Evolutionary conservation across 2,113 vertebrate species (phyloP), one percentile per base, ranked within the genome.

Genomic region (Nicator chloris): DNA sequence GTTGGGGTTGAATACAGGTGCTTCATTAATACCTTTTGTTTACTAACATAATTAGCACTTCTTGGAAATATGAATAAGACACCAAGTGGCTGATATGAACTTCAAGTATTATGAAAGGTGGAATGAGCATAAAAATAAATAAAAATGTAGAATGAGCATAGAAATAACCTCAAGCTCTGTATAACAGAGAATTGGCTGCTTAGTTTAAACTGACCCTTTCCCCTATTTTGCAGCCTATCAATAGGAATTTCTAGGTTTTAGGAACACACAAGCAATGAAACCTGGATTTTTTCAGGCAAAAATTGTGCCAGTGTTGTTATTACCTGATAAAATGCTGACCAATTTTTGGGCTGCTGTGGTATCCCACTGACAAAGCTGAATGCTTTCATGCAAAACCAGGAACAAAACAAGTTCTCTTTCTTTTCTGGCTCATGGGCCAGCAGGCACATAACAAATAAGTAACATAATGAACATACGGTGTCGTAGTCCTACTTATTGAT

Each of bases 401-500:
- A 66, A 57, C 20, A 66, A 82, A 82, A 15, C 31, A 51, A 75
- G 65, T 17, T 50, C 33, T n/a, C 35, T 16, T 57, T 20, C 11
- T 72, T 61, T 82, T 39, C 33, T 70, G 54, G 35, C 75, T 87
- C 57, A 88, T 1, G 8, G 82, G 66, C 23, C 80, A 81, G 72
- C 64, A 77, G 56, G 45, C 87, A 65, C 50, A 6, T 10, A 68
- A 83, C 77, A 95, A 91, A 71, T 71, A 96, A 92, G 78, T 64
- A 95, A 75, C 50, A 30, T 70, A 95, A 90, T 70, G 86, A 92
- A 86, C 69, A 92, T 87, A 65, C 31, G 35, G 35, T 11, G 61
- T 51, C 33, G 11, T 77, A 77, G 66, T 95, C 79, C 84, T 96
- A 72, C 95, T 97, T 97, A 97, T 95, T 97, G 97, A 96, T 97